Percentiles rank a stretch among this genome's conserved stretches.
Evolutionary conservation across 2,888 invertebrate species (phyloP).

Genomic region (Leptinotarsa juncta): DNA sequence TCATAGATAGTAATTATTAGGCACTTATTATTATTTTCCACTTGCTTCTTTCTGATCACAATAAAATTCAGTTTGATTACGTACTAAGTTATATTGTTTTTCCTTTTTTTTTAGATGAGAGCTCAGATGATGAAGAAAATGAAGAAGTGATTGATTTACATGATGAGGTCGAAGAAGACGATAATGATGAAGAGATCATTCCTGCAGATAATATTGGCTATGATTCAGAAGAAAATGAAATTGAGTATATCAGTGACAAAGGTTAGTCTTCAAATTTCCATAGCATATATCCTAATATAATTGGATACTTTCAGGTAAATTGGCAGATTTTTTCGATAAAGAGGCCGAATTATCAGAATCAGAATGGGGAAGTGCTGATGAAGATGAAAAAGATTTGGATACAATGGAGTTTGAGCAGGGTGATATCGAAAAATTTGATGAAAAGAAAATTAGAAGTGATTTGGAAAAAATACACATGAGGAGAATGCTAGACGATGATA

Average conservation of each 20-base stretch:
- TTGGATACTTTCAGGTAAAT: conserved; percentile 57
- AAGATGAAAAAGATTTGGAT: conserved; percentile 85
- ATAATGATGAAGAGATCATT: conserved; percentile 53
- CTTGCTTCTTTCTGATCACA: too few relatives aligned
- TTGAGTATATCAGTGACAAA: conserved; percentile 55
- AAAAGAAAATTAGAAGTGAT: conserved; percentile 80
- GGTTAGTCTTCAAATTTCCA: conserved; percentile 25
- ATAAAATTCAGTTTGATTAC: too few relatives aligned
- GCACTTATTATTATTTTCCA: too few relatives aligned
- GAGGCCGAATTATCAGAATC: conserved; percentile 94
- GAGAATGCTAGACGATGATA: conserved; percentile 88
- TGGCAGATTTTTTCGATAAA: conserved; percentile 83
- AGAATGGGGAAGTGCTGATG: conserved; percentile 90
- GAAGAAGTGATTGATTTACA: conserved; percentile 60
- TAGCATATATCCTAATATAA: conserved; percentile 17
- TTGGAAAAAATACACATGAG: conserved; percentile 90
- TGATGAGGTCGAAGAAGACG: conserved; percentile 52
- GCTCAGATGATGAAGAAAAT: conserved; percentile 59
- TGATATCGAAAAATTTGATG: conserved; percentile 85
- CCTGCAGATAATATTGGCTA: conserved; percentile 71
- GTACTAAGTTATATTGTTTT: neutral
- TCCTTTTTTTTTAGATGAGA: conserved; percentile 58
- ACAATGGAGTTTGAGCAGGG: conserved; percentile 86
- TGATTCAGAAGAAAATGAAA: conserved; percentile 88
- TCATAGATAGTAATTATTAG: too few relatives aligned